Base-by-base conservation (phyloP, 2,797 vertebrate species). In the Decapterus maruadsi region DNA sequence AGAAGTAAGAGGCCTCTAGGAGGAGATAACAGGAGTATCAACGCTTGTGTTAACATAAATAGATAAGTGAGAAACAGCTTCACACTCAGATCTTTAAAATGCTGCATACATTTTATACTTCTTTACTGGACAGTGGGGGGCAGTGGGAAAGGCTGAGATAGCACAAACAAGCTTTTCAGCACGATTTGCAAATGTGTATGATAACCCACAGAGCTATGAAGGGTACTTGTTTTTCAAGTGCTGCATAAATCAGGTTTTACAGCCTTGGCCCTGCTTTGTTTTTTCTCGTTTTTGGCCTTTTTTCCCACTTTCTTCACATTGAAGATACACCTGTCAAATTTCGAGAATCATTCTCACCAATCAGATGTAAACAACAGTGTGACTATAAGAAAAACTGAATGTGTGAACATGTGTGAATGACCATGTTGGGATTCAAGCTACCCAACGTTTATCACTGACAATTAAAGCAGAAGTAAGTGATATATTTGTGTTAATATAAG, bases 171-270 rank as follows among this genome's bases (percentile, higher is more conserved):
- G n/a, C 12, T 40, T 53, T 45, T 42, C 36, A 26, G 17, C 12
- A 17, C 14, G 14, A 29, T 51, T 58, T 38, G 12, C 2, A 31
- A 62, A 69, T 67, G 45, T 19, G 43, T 2, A 36, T 4, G 34
- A 60, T 59, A 72, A 71, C 59, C 20, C 29, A 4, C 20, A 53
- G 40, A 34, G 63, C 51, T 58, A 20, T 56, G 26, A 29, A 67
- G 20, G 29, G 38, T 34, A 34, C 66, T 50, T 55, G 14, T 53
- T 57, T 72, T 51, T 72, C 17, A 36, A 54, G 43, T 36, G 11
- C 51, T 26, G 38, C 14, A 68, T 68, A 14, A 67, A 72, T 68
- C 22, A 50, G 26, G n/a, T 45, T 51, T 67, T 6, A 51, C 26
- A 40, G 8, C 20, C 43, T 62, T 9, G n/a, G 43, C 3, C 58